Conservation (phyloP, 2,888 invertebrate species). For the Thera obeliscata region DNA sequence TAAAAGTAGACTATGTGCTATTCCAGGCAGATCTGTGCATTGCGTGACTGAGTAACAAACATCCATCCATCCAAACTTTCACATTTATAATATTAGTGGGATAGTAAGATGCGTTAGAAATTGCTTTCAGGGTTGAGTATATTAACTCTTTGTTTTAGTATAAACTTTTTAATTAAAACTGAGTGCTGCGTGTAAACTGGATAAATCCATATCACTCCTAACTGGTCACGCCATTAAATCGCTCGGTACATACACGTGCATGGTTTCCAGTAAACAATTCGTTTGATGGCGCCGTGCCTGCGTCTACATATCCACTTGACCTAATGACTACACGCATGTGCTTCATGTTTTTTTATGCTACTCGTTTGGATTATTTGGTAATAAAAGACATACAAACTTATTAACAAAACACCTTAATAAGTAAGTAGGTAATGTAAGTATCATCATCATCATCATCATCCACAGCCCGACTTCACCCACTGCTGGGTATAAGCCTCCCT, state of each 20-base stretch:
- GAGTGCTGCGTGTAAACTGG: constrained; percentile 5
- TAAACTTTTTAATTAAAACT: background rate
- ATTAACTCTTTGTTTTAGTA: too few relatives aligned
- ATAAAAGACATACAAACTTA: background rate
- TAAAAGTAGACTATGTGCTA: too few relatives aligned
- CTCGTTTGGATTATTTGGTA: constrained; percentile 1
- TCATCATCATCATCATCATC: too few relatives aligned
- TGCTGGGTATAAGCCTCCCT: too few relatives aligned
- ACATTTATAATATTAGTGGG: background rate
- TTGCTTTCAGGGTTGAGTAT: too few relatives aligned
- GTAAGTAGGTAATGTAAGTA: too few relatives aligned
- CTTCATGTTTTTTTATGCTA: constrained; percentile 7
- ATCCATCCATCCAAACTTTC: too few relatives aligned
- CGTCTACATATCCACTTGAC: constrained; percentile 38
- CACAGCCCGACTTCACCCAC: too few relatives aligned
- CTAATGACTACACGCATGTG: constrained; percentile 20
- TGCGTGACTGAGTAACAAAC: too few relatives aligned
- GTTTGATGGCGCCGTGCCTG: constrained; percentile 52
- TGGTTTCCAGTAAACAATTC: constrained; percentile 64
- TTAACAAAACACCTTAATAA: background rate
- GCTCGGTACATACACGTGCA: constrained; percentile 65
- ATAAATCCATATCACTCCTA: constrained; percentile 3
- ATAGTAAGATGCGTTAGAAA: too few relatives aligned
- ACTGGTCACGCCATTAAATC: constrained; percentile 24
- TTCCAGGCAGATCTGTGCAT: too few relatives aligned